Conservation (phyloP, 2,113 vertebrate species). For the Pheucticus melanocephalus region DNA sequence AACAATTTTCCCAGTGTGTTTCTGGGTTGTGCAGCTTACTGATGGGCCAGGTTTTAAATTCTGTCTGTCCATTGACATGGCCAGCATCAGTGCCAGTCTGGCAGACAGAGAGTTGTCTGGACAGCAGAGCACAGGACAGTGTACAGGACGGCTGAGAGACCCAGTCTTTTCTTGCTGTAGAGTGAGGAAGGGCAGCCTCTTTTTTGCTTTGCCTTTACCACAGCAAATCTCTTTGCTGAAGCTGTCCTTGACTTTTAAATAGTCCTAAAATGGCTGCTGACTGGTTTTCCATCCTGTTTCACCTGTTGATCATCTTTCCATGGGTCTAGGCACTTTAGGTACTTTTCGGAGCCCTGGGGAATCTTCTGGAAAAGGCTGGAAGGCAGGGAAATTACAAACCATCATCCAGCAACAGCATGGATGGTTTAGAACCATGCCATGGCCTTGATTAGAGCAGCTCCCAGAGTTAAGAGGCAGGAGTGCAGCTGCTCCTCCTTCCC, state of each 20-base stretch:
- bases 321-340: background rate
- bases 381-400: background rate
- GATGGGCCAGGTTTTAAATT: background rate
- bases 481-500: background rate
- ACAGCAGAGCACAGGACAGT: background rate
- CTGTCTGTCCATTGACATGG: background rate
- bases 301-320: background rate
- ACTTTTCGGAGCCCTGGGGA: background rate
- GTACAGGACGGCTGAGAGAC: fast-evolving
- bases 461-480: background rate
- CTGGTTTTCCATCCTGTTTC: background rate
- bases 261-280: background rate
- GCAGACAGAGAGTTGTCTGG: background rate
- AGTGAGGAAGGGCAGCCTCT: background rate
- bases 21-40: background rate
- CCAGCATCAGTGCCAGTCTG: background rate
- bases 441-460: background rate
- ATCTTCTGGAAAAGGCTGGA: background rate
- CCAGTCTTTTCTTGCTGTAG: background rate
- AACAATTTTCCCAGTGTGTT: background rate
- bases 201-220: background rate
- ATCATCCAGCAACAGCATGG: background rate
- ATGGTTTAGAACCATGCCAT: background rate
- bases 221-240: background rate
- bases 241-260: background rate